Base-by-base conservation (phyloP, 1,140 invertebrate species). In the Cotesia vestalis region DNA sequence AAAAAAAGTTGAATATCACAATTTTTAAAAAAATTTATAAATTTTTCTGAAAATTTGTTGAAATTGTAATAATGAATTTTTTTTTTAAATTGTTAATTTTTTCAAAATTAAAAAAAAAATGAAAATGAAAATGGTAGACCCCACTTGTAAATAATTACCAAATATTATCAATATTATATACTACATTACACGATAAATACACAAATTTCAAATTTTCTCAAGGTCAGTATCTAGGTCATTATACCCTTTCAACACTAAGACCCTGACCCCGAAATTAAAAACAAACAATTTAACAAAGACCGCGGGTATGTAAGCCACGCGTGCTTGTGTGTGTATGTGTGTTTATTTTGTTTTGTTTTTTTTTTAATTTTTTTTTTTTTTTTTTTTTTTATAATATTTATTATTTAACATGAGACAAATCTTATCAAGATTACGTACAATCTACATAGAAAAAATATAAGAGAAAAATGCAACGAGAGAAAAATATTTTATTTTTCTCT, bases 351-450 rank as follows among this genome's bases (percentile, higher is more conserved):
- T 75, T 78, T 67, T 75, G 71, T 73, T 73, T 74, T 46, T 55
- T 69, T 72, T 75, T 78, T 67, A 71, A 71, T 73, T 74, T 72
- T 60, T 71, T 74, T 75, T 78, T 79, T 73, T 71, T 51, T 71
- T 70, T 74, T 67, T 73, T 78, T 77, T 69, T 73, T 51, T 27
- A 61, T 53, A 11, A 55, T 52, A 51, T 62, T 17, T 52, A 62
- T 62, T 60, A 68, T 73, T 73, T 52, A 71, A 55, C 71, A 71
- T 64, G 40, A 62, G 14, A 62, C n/a, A 63, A 69, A 46, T 61
- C 61, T 52, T 68, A 67, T 60, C 34, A 12, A 35, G 12, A 4
- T 20, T 57, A 57, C 36, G 35, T 68, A 59, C 61, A 66, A 68
- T 71, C 9, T 52, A 66, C 3, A 72, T 14, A 61, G 63, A 60